Percentiles rank a stretch among this genome's conserved stretches.
phyloP scores from a whole-genome alignment of 2,797 vertebrate species.

The Syngnathus rostellatus region DNA sequence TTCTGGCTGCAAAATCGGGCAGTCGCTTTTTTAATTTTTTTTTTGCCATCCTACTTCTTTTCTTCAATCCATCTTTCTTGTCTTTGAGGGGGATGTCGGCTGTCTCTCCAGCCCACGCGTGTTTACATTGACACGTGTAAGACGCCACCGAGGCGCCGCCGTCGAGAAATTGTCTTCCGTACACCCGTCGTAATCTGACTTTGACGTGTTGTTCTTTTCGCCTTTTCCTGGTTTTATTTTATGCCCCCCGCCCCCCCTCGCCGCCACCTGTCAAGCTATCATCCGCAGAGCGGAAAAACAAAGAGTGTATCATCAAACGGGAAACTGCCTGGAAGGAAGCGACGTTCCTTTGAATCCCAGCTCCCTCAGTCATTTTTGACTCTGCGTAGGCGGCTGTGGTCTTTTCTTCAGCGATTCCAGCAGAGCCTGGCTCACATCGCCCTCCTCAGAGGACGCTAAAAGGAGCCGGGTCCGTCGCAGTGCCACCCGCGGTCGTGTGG shows the following conservation, averaged over 20 bases:
- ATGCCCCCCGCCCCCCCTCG: constrained; percentile 4
- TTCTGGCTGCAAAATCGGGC: neutral
- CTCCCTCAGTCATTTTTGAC: constrained; percentile 12
- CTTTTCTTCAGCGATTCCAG: neutral
- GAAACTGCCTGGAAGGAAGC: constrained; percentile 37
- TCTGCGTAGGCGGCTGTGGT: neutral
- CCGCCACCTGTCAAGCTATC: constrained; percentile 31
- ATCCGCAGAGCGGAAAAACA: constrained; percentile 9
- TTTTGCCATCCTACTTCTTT: neutral
- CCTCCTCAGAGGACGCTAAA: constrained; percentile 36
- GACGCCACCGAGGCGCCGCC: constrained; percentile 10
- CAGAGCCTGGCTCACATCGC: constrained; percentile 19
- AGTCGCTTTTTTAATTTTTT: neutral
- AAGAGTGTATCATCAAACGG: constrained; percentile 33
- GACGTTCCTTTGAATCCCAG: constrained; percentile 37
- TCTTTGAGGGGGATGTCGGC: constrained; percentile 3
- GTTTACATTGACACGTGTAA: constrained; percentile 26
- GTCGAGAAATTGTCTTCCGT: constrained; percentile 24
- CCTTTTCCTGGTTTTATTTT: constrained; percentile 27
- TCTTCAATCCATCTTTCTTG: neutral
- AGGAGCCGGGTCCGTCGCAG: constrained; percentile 41
- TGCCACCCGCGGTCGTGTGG: constrained; percentile 27
- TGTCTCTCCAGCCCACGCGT: neutral
- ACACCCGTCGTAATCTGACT: constrained; percentile 25
- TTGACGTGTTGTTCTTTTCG: constrained; percentile 27